Percentiles rank a stretch among this genome's conserved stretches.
These are phyloP conservation scores for Cynaeus angustus DNA, from an alignment of 2,888 invertebrate species.

Conservation along the genomic window DNA sequence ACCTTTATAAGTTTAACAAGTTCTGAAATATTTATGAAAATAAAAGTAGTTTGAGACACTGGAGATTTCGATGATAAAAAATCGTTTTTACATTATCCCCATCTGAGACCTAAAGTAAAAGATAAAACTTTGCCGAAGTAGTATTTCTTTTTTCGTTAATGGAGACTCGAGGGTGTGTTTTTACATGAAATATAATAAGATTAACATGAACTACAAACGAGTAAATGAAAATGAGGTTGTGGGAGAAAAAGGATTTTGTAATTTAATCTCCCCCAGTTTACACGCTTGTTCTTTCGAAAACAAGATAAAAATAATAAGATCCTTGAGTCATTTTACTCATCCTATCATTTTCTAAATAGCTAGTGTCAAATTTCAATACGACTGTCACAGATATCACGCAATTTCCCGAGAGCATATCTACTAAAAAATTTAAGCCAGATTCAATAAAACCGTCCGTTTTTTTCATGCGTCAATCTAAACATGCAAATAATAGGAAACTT, in stretches of 20 bases:
- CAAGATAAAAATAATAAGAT: too few relatives aligned
- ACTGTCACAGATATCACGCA: too few relatives aligned
- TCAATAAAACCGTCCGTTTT: too few relatives aligned
- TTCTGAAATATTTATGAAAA: not conserved
- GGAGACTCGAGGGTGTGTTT: not conserved
- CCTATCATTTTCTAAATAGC: too few relatives aligned
- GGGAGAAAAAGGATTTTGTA: constrained; percentile 1
- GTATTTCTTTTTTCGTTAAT: constrained; percentile 4
- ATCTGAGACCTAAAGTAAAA: not conserved
- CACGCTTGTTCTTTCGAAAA: too few relatives aligned
- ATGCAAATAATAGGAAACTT: too few relatives aligned
- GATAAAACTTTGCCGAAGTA: constrained; percentile 21
- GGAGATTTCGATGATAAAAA: constrained; percentile 23
- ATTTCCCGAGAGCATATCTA: too few relatives aligned
- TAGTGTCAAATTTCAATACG: too few relatives aligned
- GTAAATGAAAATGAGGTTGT: not conserved
- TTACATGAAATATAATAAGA: not conserved
- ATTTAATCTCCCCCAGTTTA: not conserved
- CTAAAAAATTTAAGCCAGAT: too few relatives aligned
- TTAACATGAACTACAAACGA: not conserved
- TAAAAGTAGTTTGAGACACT: constrained; percentile 8
- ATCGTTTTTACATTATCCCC: constrained; percentile 20
- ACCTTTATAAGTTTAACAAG: not conserved
- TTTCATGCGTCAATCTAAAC: too few relatives aligned
- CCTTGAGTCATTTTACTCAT: too few relatives aligned